Evolutionary conservation across 1,140 invertebrate species (phyloP), one percentile per base, ranked within the genome.

Genomic region (Lepidurus apus): DNA sequence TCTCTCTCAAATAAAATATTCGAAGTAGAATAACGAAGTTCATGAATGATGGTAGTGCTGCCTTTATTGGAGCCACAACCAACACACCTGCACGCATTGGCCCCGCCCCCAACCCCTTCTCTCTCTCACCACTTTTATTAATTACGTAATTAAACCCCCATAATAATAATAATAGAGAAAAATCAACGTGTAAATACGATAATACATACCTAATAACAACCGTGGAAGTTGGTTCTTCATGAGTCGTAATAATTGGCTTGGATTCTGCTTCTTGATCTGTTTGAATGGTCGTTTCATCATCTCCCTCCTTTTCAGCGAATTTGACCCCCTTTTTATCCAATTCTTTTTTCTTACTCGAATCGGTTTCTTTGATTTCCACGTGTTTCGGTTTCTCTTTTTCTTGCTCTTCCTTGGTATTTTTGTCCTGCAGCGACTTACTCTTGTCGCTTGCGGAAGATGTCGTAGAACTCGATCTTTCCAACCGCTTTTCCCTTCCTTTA

Each of bases 141-240:
- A 34, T 34, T 34, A 34, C 34, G 34, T 34, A 34, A 34, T 34
- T 34, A 34, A 34, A 34, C 4, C 4, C 34, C 34, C 34, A 34
- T 34, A 34, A 34, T 34, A 26, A 26, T 26, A 26, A 26, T 26
- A 34, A 34, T 34, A 34, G 3, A 34, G 2, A 34, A 34, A 34
- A 4, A 34, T 34, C 34, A 34, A 34, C 34, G 34, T 34, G 34
- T 34, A 34, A 34, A 34, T 34, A 34, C 34, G 34, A 34, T 34
- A 74, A 73, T 77, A 34, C 76, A 34, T 75, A 81, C 75, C 87
- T 88, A 7, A 89, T 89, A 0, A 83, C 87, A 2, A 89, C 88
- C 0, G 89, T 89, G 0, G 89, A 89, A 77, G 87, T 87, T 0
- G 88, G 88, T 80, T 89, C 88, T 78, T 77, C 74, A 34, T 77